Evolutionary conservation across 2,113 vertebrate genomes (phyloP).

Genomic region (Parus major): DNA sequence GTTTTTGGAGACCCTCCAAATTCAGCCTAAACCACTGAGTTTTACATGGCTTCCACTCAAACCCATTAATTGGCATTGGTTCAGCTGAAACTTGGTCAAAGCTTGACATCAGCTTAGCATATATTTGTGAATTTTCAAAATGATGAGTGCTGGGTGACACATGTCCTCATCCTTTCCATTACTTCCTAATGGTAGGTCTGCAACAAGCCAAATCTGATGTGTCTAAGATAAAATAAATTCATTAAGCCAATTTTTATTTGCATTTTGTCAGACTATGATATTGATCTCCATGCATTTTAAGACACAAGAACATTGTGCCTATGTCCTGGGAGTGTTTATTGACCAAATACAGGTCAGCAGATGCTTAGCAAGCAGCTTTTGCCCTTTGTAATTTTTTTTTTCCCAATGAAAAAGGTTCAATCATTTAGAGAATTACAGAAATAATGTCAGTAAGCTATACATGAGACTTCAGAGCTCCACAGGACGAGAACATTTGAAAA

Average conservation of each 20-base stretch:
- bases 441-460: not conserved
- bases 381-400: not conserved
- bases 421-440: not conserved
- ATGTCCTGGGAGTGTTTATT: not conserved
- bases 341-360: not conserved
- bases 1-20: conserved; percentile 19
- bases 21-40: not conserved
- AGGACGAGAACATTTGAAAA: not conserved
- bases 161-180: conserved; percentile 22
- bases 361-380: not conserved
- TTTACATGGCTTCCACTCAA: conserved; percentile 44
- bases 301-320: not conserved
- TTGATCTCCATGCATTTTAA: not conserved
- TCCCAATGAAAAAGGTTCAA: not conserved
- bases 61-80: not conserved
- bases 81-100: conserved; percentile 43
- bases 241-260: not conserved
- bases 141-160: not conserved
- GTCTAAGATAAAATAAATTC: not conserved
- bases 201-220: not conserved
- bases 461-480: not conserved
- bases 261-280: not conserved
- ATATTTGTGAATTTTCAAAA: not conserved
- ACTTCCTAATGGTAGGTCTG: not conserved
- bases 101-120: conserved; percentile 12